These are phyloP conservation scores for Pelodiscus sinensis DNA, from an alignment of 2,113 vertebrate genomes.

Conservation along the genomic window DNA sequence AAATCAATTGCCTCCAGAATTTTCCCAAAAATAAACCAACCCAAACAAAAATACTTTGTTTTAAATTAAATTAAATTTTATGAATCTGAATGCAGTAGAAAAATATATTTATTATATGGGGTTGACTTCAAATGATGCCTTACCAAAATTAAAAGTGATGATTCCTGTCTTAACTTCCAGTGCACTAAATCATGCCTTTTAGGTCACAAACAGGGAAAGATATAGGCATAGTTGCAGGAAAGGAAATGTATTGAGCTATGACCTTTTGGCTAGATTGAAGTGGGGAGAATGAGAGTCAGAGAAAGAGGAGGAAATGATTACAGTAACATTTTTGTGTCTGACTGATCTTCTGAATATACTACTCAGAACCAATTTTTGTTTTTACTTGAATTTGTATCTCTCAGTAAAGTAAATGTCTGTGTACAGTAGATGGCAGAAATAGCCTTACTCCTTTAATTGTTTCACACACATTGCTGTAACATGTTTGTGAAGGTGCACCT, in stretches of 20 bases:
- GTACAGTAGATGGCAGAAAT: constrained; percentile 52
- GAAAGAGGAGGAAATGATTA: constrained; percentile 44
- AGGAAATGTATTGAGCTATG: background rate
- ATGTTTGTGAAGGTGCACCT: background rate
- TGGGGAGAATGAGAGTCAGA: background rate
- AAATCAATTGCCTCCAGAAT: background rate
- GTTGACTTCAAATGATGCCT: background rate
- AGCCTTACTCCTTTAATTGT: constrained; percentile 59
- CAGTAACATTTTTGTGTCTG: constrained; percentile 62
- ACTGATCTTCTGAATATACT: constrained; percentile 57
- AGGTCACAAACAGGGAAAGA: background rate
- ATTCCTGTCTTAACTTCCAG: background rate
- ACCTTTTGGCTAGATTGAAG: background rate
- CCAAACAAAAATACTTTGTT: background rate
- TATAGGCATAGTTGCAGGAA: background rate
- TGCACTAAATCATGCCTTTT: background rate
- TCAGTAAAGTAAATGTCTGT: constrained; percentile 49
- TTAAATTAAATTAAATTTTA: background rate
- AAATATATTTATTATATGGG: background rate
- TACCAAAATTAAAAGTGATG: background rate
- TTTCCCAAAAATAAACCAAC: background rate
- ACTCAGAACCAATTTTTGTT: constrained; percentile 70
- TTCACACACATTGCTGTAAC: constrained; percentile 35
- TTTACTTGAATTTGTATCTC: constrained; percentile 65
- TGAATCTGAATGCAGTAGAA: background rate